phyloP scores from a whole-genome alignment of 2,113 vertebrate species.

The Poecilia latipinna region DNA sequence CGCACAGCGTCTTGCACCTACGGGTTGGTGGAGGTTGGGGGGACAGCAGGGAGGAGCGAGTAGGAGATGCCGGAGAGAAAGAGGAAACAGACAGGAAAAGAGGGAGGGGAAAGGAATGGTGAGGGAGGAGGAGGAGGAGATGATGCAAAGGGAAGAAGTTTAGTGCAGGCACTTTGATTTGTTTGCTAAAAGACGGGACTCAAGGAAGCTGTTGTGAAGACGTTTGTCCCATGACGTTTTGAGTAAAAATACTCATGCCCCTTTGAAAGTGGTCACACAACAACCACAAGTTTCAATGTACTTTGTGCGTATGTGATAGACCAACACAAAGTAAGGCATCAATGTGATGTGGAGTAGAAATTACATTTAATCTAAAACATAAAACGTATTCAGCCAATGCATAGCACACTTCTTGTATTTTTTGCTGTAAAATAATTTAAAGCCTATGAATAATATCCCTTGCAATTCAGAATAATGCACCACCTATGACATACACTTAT shows the following conservation, averaged over 20 bases:
- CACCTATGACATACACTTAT: not conserved
- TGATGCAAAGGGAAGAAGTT: conserved; percentile 50
- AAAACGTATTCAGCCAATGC: not conserved
- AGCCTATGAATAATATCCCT: not conserved
- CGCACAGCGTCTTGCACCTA: conserved; percentile 98
- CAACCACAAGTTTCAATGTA: not conserved
- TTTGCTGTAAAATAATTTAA: not conserved
- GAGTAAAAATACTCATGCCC: not conserved
- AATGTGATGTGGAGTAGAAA: not conserved
- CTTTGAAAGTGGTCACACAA: not conserved
- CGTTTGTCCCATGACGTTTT: not conserved
- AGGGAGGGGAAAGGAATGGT: not conserved
- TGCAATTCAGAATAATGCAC: not conserved
- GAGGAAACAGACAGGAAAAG: conserved; percentile 5
- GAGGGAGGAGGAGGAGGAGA: conserved; percentile 20
- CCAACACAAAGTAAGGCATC: not conserved
- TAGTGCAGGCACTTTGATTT: conserved; percentile 40
- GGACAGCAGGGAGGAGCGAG: not conserved
- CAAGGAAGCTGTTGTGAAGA: conserved; percentile 23
- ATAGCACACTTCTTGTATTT: not conserved
- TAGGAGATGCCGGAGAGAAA: conserved; percentile 14
- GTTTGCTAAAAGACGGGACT: conserved; percentile 31
- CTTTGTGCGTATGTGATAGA: not conserved
- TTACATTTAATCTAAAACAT: not conserved
- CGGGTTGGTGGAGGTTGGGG: not conserved